Percentiles rank a stretch among this genome's conserved stretches.
Evolutionary conservation across 2,797 vertebrate genomes (phyloP).

Genomic region (Acanthurus leucopareius): DNA sequence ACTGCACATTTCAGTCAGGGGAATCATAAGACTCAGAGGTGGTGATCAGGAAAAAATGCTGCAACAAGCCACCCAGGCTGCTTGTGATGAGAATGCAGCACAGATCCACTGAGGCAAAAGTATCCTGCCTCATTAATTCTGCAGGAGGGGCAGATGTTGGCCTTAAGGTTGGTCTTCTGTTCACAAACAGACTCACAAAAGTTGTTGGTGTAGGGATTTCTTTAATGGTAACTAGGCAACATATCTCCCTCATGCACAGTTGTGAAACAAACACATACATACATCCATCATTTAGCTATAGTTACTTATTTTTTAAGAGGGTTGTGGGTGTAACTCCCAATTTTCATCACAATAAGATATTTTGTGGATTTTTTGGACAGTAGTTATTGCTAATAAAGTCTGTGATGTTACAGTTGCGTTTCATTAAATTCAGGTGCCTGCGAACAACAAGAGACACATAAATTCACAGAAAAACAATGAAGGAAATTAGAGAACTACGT

Average conservation of each 20-base stretch:
- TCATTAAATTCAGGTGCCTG: background rate
- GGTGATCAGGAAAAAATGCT: slow-evolving; percentile 27
- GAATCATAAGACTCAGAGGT: slow-evolving; percentile 7
- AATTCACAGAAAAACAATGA: background rate
- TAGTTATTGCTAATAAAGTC: no score
- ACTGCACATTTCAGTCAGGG: slow-evolving; percentile 8
- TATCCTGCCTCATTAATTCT: slow-evolving; percentile 31
- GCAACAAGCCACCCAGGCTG: slow-evolving; percentile 12
- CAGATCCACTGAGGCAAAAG: slow-evolving; percentile 32
- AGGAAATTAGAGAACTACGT: background rate
- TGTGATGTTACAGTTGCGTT: no score
- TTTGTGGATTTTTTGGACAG: no score
- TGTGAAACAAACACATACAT: slow-evolving; percentile 7
- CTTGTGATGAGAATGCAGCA: slow-evolving; percentile 22
- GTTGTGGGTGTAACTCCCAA: no score
- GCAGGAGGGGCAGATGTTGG: slow-evolving; percentile 43
- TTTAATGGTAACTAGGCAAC: slow-evolving; percentile 25
- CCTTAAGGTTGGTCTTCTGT: slow-evolving; percentile 16
- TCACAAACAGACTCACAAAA: slow-evolving; percentile 6
- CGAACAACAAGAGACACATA: no score
- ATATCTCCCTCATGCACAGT: slow-evolving; percentile 26
- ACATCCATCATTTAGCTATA: background rate
- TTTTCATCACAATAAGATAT: no score
- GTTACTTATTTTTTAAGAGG: background rate
- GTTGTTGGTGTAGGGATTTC: background rate